These are phyloP conservation scores for Serinus canaria DNA, from an alignment of 2,113 vertebrate genomes.

Conservation along the genomic window DNA sequence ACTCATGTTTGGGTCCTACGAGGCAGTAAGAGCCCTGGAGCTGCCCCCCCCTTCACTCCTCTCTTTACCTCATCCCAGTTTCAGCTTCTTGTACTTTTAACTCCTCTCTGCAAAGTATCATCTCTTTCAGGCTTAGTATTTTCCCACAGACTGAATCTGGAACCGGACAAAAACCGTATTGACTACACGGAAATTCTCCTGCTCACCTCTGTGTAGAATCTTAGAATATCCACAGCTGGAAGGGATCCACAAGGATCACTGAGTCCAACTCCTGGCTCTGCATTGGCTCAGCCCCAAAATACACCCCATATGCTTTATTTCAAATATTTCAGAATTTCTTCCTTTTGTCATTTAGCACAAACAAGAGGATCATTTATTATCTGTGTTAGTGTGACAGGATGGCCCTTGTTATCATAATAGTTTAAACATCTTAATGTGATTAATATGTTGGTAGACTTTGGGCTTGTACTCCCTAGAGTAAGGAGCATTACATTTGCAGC, in stretches of 20 bases:
- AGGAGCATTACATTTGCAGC: not conserved
- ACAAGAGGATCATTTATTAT: not conserved
- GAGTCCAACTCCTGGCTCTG: not conserved
- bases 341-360: not conserved
- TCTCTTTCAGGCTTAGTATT: not conserved
- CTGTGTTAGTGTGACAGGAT: not conserved
- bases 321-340: not conserved
- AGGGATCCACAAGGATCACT: not conserved
- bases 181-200: not conserved
- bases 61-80: not conserved
- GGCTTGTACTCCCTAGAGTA: not conserved
- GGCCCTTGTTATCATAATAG: not conserved
- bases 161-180: not conserved
- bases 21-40: not conserved
- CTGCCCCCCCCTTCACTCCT: not conserved
- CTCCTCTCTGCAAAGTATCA: not conserved
- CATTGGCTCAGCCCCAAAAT: not conserved
- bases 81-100: not conserved
- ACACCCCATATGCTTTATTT: not conserved
- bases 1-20: not conserved
- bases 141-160: not conserved
- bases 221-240: not conserved
- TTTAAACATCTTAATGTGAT: not conserved
- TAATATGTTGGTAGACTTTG: not conserved
- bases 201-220: not conserved